Conservation (phyloP, 2,797 vertebrate species). For the Cercopithecus petaurista region DNA sequence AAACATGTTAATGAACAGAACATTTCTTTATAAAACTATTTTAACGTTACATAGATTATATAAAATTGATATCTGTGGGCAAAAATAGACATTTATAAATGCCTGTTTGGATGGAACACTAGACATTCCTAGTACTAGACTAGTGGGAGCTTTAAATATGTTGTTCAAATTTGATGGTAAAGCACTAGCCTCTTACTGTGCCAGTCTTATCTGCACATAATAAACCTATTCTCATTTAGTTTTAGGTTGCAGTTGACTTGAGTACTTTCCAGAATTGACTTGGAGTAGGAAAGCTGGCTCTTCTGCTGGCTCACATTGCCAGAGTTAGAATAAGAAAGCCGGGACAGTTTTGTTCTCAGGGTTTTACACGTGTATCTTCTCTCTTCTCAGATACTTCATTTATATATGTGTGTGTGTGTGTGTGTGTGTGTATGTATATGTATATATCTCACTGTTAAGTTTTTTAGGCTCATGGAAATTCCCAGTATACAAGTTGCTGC, state of each 20-base stretch:
- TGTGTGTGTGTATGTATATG: background rate
- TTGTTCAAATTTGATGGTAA: conserved; percentile 12
- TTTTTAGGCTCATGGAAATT: conserved; percentile 21
- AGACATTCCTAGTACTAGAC: background rate
- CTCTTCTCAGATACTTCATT: conserved; percentile 4
- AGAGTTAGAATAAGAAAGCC: conserved; percentile 11
- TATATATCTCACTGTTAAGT: background rate
- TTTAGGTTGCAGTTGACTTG: conserved; percentile 35
- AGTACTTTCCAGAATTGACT: conserved; percentile 37
- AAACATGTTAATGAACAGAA: background rate
- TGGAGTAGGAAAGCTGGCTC: conserved; percentile 22
- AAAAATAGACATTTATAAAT: background rate
- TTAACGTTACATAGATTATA: conserved; percentile 14
- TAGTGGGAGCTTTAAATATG: background rate
- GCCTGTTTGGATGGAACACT: background rate
- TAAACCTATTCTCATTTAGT: conserved; percentile 23
- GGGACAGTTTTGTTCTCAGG: background rate
- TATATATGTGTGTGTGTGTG: background rate
- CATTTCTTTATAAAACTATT: conserved; percentile 45
- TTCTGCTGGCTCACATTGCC: background rate
- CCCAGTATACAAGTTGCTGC: background rate
- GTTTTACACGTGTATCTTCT: background rate
- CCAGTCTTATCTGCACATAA: background rate
- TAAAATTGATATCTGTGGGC: conserved; percentile 11
- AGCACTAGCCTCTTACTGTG: background rate